Conservation (phyloP, 2,113 vertebrate genomes). For the Calyptomena viridis region DNA sequence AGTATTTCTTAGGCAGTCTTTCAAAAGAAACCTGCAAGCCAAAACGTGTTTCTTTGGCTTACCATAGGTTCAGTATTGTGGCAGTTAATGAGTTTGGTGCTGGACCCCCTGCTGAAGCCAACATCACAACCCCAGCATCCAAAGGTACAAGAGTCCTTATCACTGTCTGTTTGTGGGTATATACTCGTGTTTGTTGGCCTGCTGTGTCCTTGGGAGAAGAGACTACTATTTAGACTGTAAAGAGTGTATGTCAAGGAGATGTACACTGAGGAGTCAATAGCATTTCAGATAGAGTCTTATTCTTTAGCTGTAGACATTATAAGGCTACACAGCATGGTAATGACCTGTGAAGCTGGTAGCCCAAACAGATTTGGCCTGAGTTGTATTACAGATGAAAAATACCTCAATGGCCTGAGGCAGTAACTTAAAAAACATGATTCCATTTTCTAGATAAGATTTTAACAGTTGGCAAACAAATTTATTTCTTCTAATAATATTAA, state of each 20-base stretch:
- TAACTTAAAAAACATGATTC: not conserved
- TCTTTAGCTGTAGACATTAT: not conserved
- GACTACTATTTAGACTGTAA: not conserved
- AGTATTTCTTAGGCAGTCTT: not conserved
- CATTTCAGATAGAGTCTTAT: not conserved
- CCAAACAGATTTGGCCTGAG: not conserved
- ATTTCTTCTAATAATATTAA: not conserved
- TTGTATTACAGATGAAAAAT: not conserved
- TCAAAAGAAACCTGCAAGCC: not conserved
- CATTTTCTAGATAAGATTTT: not conserved
- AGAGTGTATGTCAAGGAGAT: not conserved
- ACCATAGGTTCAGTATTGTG: conserved; percentile 72
- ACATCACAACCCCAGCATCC: conserved; percentile 57
- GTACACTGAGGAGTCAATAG: not conserved
- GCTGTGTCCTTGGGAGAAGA: not conserved
- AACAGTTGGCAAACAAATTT: not conserved
- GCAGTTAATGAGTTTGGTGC: conserved; percentile 75
- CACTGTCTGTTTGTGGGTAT: not conserved
- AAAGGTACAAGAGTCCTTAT: conserved; percentile 57
- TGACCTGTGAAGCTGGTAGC: not conserved
- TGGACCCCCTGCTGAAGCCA: conserved; percentile 70
- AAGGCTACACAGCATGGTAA: not conserved
- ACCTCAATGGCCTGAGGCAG: not conserved
- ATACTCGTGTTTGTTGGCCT: not conserved
- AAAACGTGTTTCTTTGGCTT: not conserved